A percentile compares a stretch with the other conserved stretches of the same genome.
These are phyloP conservation scores for Herminia tarsipennalis DNA, from an alignment of 2,888 invertebrate genomes.

Conservation along the genomic window DNA sequence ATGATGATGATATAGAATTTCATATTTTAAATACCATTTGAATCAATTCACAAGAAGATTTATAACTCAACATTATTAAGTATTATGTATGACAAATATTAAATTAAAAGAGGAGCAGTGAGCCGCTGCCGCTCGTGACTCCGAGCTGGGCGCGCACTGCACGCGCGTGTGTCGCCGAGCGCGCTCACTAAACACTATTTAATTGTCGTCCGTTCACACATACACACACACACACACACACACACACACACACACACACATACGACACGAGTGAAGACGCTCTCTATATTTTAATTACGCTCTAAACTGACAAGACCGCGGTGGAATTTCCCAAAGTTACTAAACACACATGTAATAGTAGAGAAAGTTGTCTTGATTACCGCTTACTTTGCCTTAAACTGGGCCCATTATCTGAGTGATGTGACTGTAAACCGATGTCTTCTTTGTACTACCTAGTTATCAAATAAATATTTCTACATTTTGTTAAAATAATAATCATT, in stretches of 20 bases:
- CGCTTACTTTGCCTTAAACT: background rate
- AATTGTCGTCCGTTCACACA: conserved; percentile 42
- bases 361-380: conserved; percentile 3
- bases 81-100: too few species aligned
- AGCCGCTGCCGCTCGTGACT: too few species aligned
- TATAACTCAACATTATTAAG: too few species aligned
- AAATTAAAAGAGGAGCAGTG: too few species aligned
- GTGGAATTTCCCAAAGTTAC: background rate
- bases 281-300: conserved; percentile 30
- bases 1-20: too few species aligned
- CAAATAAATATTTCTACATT: too few species aligned
- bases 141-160: background rate
- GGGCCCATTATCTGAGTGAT: background rate
- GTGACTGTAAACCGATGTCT: background rate
- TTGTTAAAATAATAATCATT: too few species aligned
- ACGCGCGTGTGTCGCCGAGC: conserved; percentile 9
- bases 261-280: background rate
- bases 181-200: conserved; percentile 51
- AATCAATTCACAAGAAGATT: too few species aligned
- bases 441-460: too few species aligned
- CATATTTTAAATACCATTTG: too few species aligned
- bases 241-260: background rate
- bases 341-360: background rate
- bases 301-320: conserved; percentile 7
- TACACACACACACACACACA: background rate